Conservation (phyloP, 2,113 vertebrate genomes). For the Isurus oxyrinchus region DNA sequence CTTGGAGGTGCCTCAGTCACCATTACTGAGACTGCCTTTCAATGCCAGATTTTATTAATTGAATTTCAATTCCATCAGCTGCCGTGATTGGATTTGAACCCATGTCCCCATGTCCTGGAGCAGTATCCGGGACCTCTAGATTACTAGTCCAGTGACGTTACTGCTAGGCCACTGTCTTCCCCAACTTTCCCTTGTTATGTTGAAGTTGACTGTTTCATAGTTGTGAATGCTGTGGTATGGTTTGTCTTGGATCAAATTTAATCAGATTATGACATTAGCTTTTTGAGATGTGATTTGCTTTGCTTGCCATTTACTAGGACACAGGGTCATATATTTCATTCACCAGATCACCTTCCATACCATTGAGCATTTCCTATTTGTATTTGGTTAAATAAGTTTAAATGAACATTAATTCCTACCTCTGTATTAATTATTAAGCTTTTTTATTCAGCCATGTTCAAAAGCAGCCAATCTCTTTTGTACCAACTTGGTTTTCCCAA, state of each 20-base stretch:
- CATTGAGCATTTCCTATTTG: not conserved
- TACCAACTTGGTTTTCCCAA: not conserved
- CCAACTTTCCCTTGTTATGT: not conserved
- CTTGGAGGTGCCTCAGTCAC: no score
- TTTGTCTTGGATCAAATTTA: slow-evolving; percentile 16
- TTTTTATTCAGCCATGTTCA: not conserved
- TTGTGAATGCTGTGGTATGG: not conserved
- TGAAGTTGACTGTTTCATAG: not conserved
- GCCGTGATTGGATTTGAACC: no score
- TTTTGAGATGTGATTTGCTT: slow-evolving; percentile 8
- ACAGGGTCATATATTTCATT: not conserved
- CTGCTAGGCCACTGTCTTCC: no score
- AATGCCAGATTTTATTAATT: no score
- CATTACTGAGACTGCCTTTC: no score
- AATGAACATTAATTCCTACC: not conserved
- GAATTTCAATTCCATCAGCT: no score
- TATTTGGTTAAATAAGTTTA: not conserved
- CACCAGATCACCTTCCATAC: not conserved
- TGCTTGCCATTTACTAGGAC: not conserved
- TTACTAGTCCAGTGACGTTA: no score
- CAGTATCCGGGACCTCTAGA: no score
- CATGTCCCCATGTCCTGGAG: no score
- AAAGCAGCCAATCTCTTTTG: not conserved
- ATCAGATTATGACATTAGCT: not conserved
- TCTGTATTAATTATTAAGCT: not conserved